Evolutionary conservation across 2,113 vertebrate species (phyloP).

Genomic region (Myrmophylax atrothorax): DNA sequence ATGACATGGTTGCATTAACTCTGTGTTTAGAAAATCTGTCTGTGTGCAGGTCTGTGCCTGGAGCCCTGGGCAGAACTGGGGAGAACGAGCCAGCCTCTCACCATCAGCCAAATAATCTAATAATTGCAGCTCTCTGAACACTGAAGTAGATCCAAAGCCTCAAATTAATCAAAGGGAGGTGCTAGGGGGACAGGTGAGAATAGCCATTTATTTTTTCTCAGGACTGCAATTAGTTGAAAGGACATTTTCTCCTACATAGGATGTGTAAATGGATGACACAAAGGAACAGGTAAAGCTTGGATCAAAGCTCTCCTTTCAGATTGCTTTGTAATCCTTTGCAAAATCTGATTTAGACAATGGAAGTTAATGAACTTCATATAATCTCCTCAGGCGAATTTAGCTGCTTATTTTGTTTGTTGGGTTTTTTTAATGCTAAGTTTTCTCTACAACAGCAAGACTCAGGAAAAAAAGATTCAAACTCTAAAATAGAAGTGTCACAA

Average conservation of each 20-base stretch:
- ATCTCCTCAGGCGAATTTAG: neutral
- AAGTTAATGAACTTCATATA: neutral
- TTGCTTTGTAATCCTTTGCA: neutral
- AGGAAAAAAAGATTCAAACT: neutral
- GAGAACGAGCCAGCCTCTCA: neutral
- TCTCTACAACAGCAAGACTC: neutral
- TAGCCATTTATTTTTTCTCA: neutral
- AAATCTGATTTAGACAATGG: neutral
- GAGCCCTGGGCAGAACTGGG: neutral
- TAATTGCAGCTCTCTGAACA: neutral
- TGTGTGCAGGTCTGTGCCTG: neutral
- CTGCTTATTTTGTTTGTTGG: neutral
- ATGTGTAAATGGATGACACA: neutral
- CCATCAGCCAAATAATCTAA: neutral
- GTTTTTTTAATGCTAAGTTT: neutral
- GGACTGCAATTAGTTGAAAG: neutral
- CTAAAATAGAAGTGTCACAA: neutral
- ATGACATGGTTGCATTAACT: conserved; percentile 26
- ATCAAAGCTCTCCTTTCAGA: neutral
- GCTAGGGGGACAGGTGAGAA: neutral
- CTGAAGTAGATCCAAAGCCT: neutral
- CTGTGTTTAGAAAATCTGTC: conserved; percentile 23
- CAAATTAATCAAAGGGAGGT: neutral
- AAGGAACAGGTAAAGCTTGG: neutral
- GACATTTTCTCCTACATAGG: accelerated